A percentile compares a stretch with the other conserved stretches of the same genome.
These are phyloP conservation scores for Apistogramma diplotaenia DNA, from an alignment of 2,113 vertebrate genomes.

Conservation along the genomic window DNA sequence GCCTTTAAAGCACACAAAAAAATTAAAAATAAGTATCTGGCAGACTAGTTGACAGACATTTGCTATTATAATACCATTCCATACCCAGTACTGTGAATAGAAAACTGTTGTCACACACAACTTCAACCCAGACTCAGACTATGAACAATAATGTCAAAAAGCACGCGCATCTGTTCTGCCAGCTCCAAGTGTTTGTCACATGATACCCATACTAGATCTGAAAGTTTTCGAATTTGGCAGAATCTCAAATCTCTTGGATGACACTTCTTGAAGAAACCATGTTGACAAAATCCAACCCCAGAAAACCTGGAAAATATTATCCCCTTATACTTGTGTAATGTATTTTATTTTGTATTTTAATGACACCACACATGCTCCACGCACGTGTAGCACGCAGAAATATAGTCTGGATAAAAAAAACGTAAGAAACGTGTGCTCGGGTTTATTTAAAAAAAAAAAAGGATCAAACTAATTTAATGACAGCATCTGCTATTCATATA, in stretches of 20 bases:
- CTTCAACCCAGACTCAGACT: background rate
- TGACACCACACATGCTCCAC: background rate
- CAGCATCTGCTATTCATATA: background rate
- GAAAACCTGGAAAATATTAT: constrained; percentile 2
- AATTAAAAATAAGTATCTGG: background rate
- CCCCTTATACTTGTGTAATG: background rate
- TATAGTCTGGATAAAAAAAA: background rate
- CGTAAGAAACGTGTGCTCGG: background rate
- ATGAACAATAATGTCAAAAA: background rate
- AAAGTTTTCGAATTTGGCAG: background rate
- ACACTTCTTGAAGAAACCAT: background rate
- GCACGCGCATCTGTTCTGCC: background rate
- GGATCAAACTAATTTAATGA: background rate
- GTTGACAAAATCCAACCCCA: background rate
- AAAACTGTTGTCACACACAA: background rate
- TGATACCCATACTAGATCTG: background rate
- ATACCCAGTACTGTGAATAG: background rate
- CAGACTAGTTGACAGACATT: background rate
- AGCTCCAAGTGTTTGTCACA: background rate
- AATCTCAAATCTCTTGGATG: background rate
- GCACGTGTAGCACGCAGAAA: background rate
- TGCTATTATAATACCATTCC: background rate
- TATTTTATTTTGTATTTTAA: background rate
- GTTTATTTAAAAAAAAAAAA: background rate
- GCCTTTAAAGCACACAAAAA: background rate